A percentile compares a stretch with the other conserved stretches of the same genome.
phyloP scores from a whole-genome alignment of 2,113 vertebrate genomes.

The Pithys albifrons region DNA sequence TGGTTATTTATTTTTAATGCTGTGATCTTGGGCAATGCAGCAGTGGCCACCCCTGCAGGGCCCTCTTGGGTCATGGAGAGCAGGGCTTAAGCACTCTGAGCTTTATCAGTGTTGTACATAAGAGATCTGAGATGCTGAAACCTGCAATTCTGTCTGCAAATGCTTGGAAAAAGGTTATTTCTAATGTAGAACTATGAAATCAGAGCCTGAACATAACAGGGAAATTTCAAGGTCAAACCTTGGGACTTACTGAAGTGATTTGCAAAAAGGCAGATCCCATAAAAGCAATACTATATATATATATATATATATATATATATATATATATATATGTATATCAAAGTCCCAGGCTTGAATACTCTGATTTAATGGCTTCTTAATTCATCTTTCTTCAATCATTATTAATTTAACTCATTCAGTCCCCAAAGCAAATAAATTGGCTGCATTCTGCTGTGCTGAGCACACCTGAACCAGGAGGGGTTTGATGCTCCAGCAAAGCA shows the following conservation, averaged over 20 bases:
- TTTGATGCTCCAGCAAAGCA: background rate
- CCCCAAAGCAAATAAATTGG: background rate
- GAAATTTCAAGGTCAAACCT: background rate
- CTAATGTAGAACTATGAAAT: background rate
- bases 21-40: background rate
- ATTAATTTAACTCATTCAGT: background rate
- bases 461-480: too few species aligned
- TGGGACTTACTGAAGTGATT: background rate
- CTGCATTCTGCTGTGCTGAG: background rate
- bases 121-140: background rate
- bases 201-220: accelerated
- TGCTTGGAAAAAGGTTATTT: background rate
- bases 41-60: accelerated
- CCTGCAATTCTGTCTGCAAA: accelerated
- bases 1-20: background rate
- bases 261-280: background rate
- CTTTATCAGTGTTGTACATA: accelerated
- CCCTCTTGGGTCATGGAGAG: background rate
- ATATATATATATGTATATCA: background rate
- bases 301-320: too few species aligned
- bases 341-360: background rate
- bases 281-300: background rate
- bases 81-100: background rate
- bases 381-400: background rate
- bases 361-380: background rate